phyloP scores from a whole-genome alignment of 2,797 vertebrate genomes.

The Cossypha niveicapilla region DNA sequence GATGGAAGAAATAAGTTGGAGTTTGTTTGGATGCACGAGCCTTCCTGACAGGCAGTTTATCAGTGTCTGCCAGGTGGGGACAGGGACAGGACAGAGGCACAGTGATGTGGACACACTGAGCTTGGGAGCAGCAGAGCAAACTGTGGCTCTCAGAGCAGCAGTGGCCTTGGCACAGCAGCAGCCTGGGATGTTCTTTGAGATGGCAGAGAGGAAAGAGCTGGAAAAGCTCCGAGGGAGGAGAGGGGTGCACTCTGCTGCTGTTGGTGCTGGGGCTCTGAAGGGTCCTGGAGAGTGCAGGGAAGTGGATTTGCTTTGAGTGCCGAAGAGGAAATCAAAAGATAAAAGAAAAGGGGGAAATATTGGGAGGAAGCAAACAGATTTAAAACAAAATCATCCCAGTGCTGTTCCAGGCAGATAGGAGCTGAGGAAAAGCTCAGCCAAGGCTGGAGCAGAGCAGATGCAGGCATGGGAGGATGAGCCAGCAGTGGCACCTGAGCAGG shows the following conservation, averaged over 20 bases:
- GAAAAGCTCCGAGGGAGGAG: neutral
- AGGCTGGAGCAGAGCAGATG: neutral
- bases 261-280: neutral
- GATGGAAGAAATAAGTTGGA: neutral
- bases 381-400: neutral
- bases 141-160: neutral
- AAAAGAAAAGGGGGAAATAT: neutral
- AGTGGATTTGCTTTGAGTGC: neutral
- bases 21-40: neutral
- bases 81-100: accelerated
- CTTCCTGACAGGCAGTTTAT: neutral
- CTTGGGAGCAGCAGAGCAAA: neutral
- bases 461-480: neutral
- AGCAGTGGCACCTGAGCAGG: neutral
- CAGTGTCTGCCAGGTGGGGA: neutral
- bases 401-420: neutral
- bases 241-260: accelerated
- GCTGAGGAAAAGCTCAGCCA: neutral
- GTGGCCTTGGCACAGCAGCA: neutral
- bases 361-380: neutral
- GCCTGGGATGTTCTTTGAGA: neutral
- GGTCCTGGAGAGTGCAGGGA: neutral
- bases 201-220: neutral
- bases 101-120: accelerated
- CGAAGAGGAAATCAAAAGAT: neutral